Base-by-base conservation (phyloP, 2,113 vertebrate genomes). In the Paracanthobrama guichenoti region DNA sequence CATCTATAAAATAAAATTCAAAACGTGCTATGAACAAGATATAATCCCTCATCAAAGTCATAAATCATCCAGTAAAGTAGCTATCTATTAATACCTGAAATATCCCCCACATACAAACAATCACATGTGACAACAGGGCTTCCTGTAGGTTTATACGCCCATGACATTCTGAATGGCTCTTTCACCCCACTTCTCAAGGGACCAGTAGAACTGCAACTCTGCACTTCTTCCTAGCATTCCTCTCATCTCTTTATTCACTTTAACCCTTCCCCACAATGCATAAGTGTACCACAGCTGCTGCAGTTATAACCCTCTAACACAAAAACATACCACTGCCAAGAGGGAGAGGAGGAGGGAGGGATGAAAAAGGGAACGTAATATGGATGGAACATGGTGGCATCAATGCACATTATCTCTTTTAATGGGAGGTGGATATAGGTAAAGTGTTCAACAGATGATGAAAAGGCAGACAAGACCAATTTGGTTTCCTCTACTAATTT, bases 201-300 rank as follows among this genome's bases (percentile, higher is more conserved):
- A 89, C 90, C 90, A 89, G 60, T 81, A 90, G 90, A 93, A 93
- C 84, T 90, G 91, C 92, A 93, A 91, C 88, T 86, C 91, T 92
- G 92, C 93, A 92, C 89, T 90, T 92, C 89, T 92, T 35, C 88
- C 87, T 73, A 88, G 88, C 53, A 69, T 59, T 74, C 46, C 73
- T 83, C 79, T 84, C 80, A 50, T 88, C 75, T 84, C 66, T 84
- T 87, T 79, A 88, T 79, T 87, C 85, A 48, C 79, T 62, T 14
- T 64, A 59, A 12, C 79, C 75, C 22, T 48, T 4, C 57, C 78
- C 0, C 26, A 71, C 20, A 46, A 80, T 18, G 1, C 26, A 18
- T 39, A 13, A 55, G 12, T 66, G 14, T 76, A 31, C 18, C 35
- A 72, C 69, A 44, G 55, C 35, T 62, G 13, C 35, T 10, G 76